Evolutionary conservation across 1,140 invertebrate species (phyloP).

Genomic region (Dinoponera quadriceps): DNA sequence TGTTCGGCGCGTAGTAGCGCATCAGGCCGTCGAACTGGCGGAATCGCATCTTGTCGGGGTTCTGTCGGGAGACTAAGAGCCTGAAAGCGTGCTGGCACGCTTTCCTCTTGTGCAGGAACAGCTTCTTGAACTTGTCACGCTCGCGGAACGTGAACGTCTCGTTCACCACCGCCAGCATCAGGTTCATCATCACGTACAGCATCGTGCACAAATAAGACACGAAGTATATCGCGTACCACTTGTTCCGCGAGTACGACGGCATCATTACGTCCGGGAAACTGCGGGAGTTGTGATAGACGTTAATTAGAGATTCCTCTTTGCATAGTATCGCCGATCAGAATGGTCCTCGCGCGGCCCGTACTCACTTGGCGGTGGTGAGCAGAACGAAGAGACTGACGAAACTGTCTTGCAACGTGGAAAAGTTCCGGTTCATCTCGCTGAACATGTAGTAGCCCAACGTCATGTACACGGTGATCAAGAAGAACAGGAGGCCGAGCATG

Average conservation of each 20-base stretch:
- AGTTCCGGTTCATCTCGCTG: conserved; percentile 91
- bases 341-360: conserved; percentile 61
- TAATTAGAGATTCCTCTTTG: background rate
- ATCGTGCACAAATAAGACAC: conserved; percentile 94
- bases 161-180: conserved; percentile 96
- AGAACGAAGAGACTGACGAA: conserved; percentile 96
- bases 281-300: conserved; percentile 40
- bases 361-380: conserved; percentile 96
- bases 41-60: conserved; percentile 89
- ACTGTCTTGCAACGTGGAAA: conserved; percentile 91
- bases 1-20: conserved; percentile 91
- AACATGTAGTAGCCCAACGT: conserved; percentile 94
- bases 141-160: conserved; percentile 95
- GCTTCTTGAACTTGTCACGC: conserved; percentile 94
- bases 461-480: conserved; percentile 94
- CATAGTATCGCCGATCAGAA: no score
- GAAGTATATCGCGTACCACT: conserved; percentile 95
- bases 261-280: conserved; percentile 98
- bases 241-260: conserved; percentile 93
- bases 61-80: conserved; percentile 90
- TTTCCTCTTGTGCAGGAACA: conserved; percentile 93
- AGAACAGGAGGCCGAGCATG: conserved; percentile 94
- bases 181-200: conserved; percentile 96
- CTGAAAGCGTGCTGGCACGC: conserved; percentile 94
- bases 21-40: conserved; percentile 94